Conservation (phyloP, 2,888 invertebrate genomes). For the Ernsta delagoae region DNA sequence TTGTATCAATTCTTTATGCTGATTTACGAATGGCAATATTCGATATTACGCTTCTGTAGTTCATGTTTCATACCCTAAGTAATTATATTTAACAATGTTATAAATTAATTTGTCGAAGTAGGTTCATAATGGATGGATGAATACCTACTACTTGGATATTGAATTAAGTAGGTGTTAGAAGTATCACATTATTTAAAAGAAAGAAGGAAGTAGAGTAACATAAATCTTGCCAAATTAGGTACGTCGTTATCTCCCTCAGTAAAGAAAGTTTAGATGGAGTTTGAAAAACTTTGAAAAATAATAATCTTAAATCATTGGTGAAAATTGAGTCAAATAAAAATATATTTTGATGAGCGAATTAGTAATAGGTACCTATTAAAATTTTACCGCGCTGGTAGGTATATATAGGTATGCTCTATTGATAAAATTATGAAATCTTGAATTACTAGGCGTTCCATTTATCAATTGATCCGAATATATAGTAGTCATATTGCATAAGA, state of each 20-base stretch:
- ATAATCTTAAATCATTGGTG: too few species aligned
- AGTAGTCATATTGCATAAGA: slow-evolving; percentile 13
- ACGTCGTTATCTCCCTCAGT: too few species aligned
- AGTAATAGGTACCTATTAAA: neutral
- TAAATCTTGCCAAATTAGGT: too few species aligned
- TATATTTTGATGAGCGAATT: neutral
- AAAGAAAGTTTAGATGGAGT: neutral
- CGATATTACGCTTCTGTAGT: neutral
- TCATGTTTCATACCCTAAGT: too few species aligned
- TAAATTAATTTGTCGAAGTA: too few species aligned
- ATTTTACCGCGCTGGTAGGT: neutral
- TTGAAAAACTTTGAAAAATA: neutral
- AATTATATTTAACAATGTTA: too few species aligned
- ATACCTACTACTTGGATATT: too few species aligned
- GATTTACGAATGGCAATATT: slow-evolving; percentile 22
- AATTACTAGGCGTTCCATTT: slow-evolving; percentile 23
- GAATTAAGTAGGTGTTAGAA: too few species aligned
- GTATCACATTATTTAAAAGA: too few species aligned
- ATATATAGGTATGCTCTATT: too few species aligned
- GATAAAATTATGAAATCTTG: slow-evolving; percentile 37
- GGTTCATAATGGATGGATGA: too few species aligned
- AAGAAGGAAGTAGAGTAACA: too few species aligned
- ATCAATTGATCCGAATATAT: slow-evolving; percentile 23
- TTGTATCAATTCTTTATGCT: neutral
- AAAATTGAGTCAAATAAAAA: neutral